Base-by-base conservation (phyloP, 2,797 vertebrate genomes). In the Tenualosa ilisha region DNA sequence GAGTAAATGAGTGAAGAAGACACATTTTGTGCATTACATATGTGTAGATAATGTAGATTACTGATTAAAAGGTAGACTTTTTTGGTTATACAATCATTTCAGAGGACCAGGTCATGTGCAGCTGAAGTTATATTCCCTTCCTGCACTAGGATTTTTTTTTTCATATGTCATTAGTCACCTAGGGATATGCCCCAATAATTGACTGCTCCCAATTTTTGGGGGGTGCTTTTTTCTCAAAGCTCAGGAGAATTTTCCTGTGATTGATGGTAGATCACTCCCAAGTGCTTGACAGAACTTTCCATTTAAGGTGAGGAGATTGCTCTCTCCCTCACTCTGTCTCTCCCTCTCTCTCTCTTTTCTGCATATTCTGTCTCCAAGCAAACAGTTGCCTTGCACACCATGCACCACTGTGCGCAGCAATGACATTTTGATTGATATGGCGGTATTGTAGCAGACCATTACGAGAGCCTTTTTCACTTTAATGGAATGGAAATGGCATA, bases 251-350 rank as follows among this genome's bases (percentile, higher is more conserved):
- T 95, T 96, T 94, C 93, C 93, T 85, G 92, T 97, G 97, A 98
- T 97, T 97, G 96, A 98, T 98, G 96, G 96, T 94, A 95, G 96
- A 97, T 97, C 96, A 96, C 96, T 97, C 95, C 95, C 95, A 94
- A 93, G 94, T 96, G 94, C 94, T 96, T 97, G 96, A 96, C 95
- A 98, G 96, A 95, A 95, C 96, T 97, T 98, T 97, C 96, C 96
- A 96, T 98, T 98, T 97, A 94, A 88, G 82, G 93, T 89, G 90
- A 92, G 95, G 95, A 98, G 98, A 98, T 97, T 96, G 96, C 95
- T 96, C 96, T 96, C 50, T 51, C 50, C 8, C 11, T 51, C 50
- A 3, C 50, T 51, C 50, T 51, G 4, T 51, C 11, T 51, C 50
- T 51, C 7, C 8, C 50, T 9, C 7, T 51, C 50, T 51, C 50